Evolutionary conservation across 2,888 invertebrate genomes (phyloP).

Genomic region (Poecilobothrus nobilitatus): DNA sequence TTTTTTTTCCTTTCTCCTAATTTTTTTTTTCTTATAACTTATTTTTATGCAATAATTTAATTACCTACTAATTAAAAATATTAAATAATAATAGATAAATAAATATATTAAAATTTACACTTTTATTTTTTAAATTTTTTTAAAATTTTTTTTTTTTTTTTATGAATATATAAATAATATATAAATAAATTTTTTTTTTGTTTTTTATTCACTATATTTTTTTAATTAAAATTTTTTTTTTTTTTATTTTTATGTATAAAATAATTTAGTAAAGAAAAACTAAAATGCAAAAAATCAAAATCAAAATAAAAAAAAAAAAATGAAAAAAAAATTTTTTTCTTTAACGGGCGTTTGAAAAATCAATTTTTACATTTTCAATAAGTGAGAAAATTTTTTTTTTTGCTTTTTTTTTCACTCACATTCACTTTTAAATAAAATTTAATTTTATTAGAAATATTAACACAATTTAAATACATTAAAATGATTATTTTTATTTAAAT

Average conservation of each 20-base stretch:
- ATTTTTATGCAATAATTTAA: background rate
- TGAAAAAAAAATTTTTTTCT: background rate
- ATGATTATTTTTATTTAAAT: background rate
- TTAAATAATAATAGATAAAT: background rate
- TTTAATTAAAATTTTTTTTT: too few relatives aligned
- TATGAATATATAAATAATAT: background rate
- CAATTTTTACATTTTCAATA: background rate
- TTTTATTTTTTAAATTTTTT: background rate
- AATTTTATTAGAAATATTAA: too few relatives aligned
- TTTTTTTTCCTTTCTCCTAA: too few relatives aligned
- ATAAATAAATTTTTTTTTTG: background rate
- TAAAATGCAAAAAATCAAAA: too few relatives aligned
- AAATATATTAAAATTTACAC: background rate
- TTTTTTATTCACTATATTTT: too few relatives aligned
- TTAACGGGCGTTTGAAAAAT: background rate
- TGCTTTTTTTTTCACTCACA: background rate
- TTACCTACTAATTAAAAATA: background rate
- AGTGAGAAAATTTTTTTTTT: background rate
- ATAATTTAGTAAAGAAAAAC: too few relatives aligned
- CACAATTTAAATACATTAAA: background rate
- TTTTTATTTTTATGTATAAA: background rate
- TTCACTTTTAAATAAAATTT: background rate
- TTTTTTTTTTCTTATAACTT: background rate
- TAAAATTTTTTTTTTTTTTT: background rate
- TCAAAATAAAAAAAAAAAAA: background rate